phyloP scores from a whole-genome alignment of 2,888 invertebrate genomes.

The Cheilosia grossa region DNA sequence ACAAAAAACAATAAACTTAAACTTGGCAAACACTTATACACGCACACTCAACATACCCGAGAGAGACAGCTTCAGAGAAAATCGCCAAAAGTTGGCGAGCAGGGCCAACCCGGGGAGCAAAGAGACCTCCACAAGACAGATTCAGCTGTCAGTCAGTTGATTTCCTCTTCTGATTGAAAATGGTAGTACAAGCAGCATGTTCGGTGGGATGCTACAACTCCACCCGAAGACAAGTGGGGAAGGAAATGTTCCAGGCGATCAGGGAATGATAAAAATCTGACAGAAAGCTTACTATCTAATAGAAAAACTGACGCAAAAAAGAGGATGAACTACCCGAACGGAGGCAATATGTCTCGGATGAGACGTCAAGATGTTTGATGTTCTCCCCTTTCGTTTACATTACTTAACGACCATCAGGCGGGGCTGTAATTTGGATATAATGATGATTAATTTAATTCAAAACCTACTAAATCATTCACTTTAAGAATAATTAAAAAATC shows the following conservation, averaged over 20 bases:
- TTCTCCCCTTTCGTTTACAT: constrained; percentile 6
- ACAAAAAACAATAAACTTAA: constrained; percentile 61
- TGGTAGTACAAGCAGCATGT: constrained; percentile 28
- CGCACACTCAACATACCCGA: constrained; percentile 17
- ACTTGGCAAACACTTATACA: constrained; percentile 21
- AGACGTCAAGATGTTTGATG: constrained; percentile 56
- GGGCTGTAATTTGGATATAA: constrained; percentile 43
- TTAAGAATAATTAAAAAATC: constrained; percentile 38
- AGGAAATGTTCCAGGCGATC: constrained; percentile 30
- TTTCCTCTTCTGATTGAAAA: constrained; percentile 72
- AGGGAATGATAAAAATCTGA: constrained; percentile 70
- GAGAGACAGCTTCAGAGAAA: constrained; percentile 26
- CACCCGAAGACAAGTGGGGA: constrained; percentile 5
- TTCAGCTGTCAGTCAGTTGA: constrained; percentile 73
- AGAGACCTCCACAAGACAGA: constrained; percentile 41
- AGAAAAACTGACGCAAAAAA: constrained; percentile 58
- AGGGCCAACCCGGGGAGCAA: not conserved
- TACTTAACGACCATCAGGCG: not conserved
- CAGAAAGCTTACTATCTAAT: constrained; percentile 68
- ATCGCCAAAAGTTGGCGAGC: constrained; percentile 31
- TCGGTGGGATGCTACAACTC: not conserved
- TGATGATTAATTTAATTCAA: constrained; percentile 50
- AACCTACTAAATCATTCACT: not conserved
- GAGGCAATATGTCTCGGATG: constrained; percentile 25
- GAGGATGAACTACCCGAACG: constrained; percentile 19